Conservation (phyloP, 2,113 vertebrate species). For the Pionites leucogaster region DNA sequence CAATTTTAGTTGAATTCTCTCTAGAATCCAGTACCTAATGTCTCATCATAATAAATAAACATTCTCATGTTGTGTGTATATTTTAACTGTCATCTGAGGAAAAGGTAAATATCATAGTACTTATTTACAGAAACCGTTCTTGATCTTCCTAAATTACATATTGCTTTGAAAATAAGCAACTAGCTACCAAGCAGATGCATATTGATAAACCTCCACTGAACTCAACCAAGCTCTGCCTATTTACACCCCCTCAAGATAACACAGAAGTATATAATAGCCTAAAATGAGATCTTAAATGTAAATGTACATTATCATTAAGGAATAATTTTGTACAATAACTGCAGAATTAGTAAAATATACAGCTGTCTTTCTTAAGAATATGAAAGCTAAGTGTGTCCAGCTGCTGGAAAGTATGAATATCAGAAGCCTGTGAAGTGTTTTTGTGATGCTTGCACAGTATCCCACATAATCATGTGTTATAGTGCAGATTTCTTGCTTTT, state of each 20-base stretch:
- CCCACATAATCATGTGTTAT: not conserved
- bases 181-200: not conserved
- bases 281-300: conserved; percentile 36
- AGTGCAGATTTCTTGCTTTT: not conserved
- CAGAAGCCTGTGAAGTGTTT: not conserved
- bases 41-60: conserved; percentile 30
- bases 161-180: not conserved
- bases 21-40: not conserved
- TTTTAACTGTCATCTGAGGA: conserved; percentile 28
- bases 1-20: conserved; percentile 30
- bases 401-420: not conserved
- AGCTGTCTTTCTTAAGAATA: conserved; percentile 12
- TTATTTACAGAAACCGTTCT: not conserved
- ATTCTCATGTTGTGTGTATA: not conserved
- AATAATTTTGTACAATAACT: not conserved
- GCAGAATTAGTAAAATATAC: conserved; percentile 23
- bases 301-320: conserved; percentile 35
- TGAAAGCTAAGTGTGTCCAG: conserved; percentile 29
- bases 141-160: conserved; percentile 7
- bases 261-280: not conserved
- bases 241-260: not conserved
- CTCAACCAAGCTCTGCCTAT: not conserved
- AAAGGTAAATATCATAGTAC: not conserved
- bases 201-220: not conserved
- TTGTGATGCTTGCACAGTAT: not conserved